Base-by-base conservation (phyloP, 2,888 invertebrate genomes). In the Stomorhina lunata region DNA sequence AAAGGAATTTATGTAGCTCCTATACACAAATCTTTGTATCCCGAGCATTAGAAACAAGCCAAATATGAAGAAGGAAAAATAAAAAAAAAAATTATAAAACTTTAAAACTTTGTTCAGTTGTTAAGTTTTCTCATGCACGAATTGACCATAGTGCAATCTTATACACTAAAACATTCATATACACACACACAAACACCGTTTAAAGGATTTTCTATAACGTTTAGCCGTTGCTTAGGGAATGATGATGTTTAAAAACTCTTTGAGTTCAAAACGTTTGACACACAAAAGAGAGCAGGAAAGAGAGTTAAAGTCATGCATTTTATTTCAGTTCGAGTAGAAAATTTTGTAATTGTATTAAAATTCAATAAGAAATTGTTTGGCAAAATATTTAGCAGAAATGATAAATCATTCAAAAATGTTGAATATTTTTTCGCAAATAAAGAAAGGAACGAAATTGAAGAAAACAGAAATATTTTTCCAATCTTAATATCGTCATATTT, bases 111-210 rank as follows among this genome's bases (percentile, higher is more conserved):
- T 75, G 40, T 66, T 45, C 34, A 34, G 63, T 66, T 72, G 50
- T 20, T 45, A 81, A 81, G 66, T 77, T 81, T 72, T 81, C 63
- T 50, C 61, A 81, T 77, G 81, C 81, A 81, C 61, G 72, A 81
- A 48, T 77, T 81, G 81, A 73, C 81, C 77, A 77, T 37, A 63
- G 43, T 55, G 22, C 66, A 50, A 65, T 40, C 25, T 37, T 50
- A 37, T 7, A 20, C 55, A 45, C 32, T 25, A 29, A 2, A 12
- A 25, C 45, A 25, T 45, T 27, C 53, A 63, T 27, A 10, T 10
- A 59, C 25, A 20, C 29, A 53, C 2, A 50, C 0, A 40, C 40
- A 43, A 2, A 29, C 9, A 22, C 55, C 17, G 15, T 6, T 17
- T 43, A 37, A 10, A 17, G 5, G 9, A 53, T 15, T 25, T 61